Percentiles rank a stretch among this genome's conserved stretches.
phyloP scores from a whole-genome alignment of 2,888 invertebrate genomes.

The Andrena praecox region DNA sequence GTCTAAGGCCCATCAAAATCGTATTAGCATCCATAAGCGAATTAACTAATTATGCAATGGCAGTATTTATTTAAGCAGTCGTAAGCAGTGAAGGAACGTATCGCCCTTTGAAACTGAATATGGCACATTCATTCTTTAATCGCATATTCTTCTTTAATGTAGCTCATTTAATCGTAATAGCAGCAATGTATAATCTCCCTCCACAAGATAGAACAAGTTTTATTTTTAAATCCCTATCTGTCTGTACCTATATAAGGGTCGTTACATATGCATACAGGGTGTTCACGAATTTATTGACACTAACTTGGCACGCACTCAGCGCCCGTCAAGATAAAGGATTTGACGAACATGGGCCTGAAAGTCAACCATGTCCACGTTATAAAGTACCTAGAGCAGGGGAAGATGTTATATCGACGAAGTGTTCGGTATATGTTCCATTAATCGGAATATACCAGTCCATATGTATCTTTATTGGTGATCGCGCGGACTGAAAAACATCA shows the following conservation, averaged over 20 bases:
- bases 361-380: not conserved
- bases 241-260: slow-evolving; percentile 1
- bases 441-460: not conserved
- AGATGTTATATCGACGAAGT: not conserved
- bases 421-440: not conserved
- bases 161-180: slow-evolving; percentile 60
- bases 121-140: slow-evolving; percentile 47
- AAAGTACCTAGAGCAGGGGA: not conserved
- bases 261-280: slow-evolving; percentile 19
- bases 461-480: not conserved
- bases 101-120: slow-evolving; percentile 40
- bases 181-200: slow-evolving; percentile 31
- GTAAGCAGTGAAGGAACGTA: slow-evolving; percentile 29
- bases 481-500: not conserved
- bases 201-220: slow-evolving; percentile 47
- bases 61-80: slow-evolving; percentile 42
- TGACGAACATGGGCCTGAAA: not conserved
- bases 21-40: slow-evolving; percentile 42
- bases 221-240: slow-evolving; percentile 59
- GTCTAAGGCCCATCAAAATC: slow-evolving; percentile 39
- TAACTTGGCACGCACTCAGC: not conserved
- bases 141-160: slow-evolving; percentile 69
- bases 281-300: not conserved
- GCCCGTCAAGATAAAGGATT: not conserved
- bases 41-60: slow-evolving; percentile 49